Percentiles rank a stretch among this genome's conserved stretches.
Evolutionary conservation across 2,797 vertebrate species (phyloP).

Genomic region (Scolopax rusticola): DNA sequence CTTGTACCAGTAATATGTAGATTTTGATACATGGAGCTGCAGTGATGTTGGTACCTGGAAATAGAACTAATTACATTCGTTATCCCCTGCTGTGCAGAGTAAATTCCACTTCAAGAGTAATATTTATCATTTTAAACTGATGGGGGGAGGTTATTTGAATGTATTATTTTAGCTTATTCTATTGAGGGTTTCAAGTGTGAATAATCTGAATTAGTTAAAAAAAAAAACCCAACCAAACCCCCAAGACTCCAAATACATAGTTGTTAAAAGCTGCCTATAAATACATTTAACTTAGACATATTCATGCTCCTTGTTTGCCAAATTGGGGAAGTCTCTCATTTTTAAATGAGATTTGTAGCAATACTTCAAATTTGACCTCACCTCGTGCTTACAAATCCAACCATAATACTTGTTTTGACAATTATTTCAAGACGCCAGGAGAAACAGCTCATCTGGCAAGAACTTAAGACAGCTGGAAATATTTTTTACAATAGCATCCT

Average conservation of each 20-base stretch:
- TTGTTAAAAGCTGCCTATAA: conserved; percentile 70
- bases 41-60: conserved; percentile 74
- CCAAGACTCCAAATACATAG: conserved; percentile 5
- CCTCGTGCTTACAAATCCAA: conserved; percentile 45
- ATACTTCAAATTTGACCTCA: conserved; percentile 40
- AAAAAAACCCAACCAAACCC: background rate
- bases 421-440: conserved; percentile 30
- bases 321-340: background rate
- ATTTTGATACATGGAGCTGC: conserved; percentile 68
- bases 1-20: conserved; percentile 76
- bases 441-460: conserved; percentile 39
- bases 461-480: conserved; percentile 62
- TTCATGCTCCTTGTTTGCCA: background rate
- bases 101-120: conserved; percentile 55
- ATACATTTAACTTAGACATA: background rate
- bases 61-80: conserved; percentile 69
- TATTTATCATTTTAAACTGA: conserved; percentile 66
- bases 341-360: conserved; percentile 64
- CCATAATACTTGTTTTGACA: conserved; percentile 35
- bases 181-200: conserved; percentile 56
- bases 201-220: conserved; percentile 62
- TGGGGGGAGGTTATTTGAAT: conserved; percentile 26
- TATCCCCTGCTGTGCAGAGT: conserved; percentile 61
- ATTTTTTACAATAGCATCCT: conserved; percentile 67
- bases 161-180: conserved; percentile 69